Evolutionary conservation across 2,888 invertebrate species (phyloP).

Genomic region (Nephrotoma guestfalica): DNA sequence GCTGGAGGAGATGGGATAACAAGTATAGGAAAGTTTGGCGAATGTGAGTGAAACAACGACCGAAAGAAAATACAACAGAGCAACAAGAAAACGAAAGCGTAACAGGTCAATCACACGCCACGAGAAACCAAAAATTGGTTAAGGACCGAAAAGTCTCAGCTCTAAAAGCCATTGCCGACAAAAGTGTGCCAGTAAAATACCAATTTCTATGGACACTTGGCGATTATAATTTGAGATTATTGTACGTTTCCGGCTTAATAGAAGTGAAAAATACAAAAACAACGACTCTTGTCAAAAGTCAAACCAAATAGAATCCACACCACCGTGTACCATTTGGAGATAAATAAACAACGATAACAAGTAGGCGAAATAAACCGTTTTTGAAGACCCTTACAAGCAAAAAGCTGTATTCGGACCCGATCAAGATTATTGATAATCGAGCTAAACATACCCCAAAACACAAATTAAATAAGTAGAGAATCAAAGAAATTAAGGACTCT

Average conservation of each 20-base stretch:
- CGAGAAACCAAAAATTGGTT: neutral
- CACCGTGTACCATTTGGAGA: neutral
- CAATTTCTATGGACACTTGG: neutral
- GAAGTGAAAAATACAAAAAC: neutral
- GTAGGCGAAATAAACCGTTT: no score
- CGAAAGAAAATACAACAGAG: no score
- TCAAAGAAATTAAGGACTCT: no score
- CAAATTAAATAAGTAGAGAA: no score
- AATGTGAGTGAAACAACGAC: neutral
- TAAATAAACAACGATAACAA: neutral
- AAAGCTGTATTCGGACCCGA: no score
- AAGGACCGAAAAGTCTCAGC: neutral
- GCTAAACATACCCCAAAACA: no score
- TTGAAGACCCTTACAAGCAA: no score
- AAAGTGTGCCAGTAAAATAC: neutral
- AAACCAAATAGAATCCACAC: neutral
- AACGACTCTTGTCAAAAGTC: neutral
- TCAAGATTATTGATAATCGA: no score
- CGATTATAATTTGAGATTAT: neutral
- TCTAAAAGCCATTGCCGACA: neutral
- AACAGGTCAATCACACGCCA: neutral
- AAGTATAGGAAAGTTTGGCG: no score
- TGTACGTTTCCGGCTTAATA: neutral
- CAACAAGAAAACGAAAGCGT: neutral
- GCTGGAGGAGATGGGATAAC: no score